Evolutionary conservation across 2,888 invertebrate genomes (phyloP).

Genomic region (Dolichomitus sp.): DNA sequence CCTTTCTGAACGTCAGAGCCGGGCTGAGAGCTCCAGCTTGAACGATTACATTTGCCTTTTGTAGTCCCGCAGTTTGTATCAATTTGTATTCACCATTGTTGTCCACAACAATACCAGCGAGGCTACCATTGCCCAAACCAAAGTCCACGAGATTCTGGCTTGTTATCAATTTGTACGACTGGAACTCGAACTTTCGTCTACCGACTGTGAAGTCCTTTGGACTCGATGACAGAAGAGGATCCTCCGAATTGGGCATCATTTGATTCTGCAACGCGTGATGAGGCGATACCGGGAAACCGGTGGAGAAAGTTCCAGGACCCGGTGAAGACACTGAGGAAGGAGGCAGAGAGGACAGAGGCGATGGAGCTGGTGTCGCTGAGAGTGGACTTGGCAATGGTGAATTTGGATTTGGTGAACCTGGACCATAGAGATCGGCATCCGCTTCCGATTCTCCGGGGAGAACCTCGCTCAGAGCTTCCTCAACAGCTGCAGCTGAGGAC

Average conservation of each 20-base stretch:
- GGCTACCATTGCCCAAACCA: conserved; percentile 87
- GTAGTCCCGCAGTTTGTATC: conserved; percentile 87
- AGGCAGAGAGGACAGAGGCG: conserved; percentile 85
- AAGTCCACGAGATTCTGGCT: conserved; percentile 88
- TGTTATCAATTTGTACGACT: conserved; percentile 87
- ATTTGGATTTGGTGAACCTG: conserved; percentile 86
- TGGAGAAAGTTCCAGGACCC: conserved; percentile 80
- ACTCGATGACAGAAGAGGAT: conserved; percentile 93
- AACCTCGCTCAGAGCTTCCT: conserved; percentile 94
- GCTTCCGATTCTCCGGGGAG: conserved; percentile 92
- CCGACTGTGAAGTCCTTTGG: conserved; percentile 91
- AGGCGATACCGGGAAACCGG: conserved; percentile 85
- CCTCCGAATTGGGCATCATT: conserved; percentile 96
- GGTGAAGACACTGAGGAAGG: conserved; percentile 84
- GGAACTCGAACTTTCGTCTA: conserved; percentile 88
- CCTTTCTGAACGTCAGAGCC: conserved; percentile 82
- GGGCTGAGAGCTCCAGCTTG: conserved; percentile 82
- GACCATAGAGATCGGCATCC: conserved; percentile 86
- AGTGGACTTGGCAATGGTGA: conserved; percentile 89
- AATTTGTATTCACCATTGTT: conserved; percentile 89
- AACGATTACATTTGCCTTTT: conserved; percentile 84
- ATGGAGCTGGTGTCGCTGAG: conserved; percentile 89
- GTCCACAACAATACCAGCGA: conserved; percentile 89
- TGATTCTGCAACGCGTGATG: conserved; percentile 90
- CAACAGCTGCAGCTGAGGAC: conserved; percentile 95